Evolutionary conservation across 2,888 invertebrate genomes (phyloP).

Genomic region (Phoronis australis): DNA sequence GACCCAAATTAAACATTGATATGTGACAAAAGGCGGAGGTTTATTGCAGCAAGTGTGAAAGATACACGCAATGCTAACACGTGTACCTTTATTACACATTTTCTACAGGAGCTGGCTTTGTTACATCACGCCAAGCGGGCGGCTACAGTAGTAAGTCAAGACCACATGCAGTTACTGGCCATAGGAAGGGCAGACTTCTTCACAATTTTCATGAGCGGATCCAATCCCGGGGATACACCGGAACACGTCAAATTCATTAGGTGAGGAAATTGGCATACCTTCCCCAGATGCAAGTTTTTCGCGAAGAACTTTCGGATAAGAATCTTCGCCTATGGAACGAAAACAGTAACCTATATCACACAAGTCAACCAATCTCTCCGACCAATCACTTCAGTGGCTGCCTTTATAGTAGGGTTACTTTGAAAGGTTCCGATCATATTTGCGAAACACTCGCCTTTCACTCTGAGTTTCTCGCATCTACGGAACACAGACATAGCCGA

Average conservation of each 20-base stretch:
- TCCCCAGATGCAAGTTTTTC: too few species aligned
- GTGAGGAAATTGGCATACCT: slow-evolving; percentile 15
- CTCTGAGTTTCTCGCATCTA: too few species aligned
- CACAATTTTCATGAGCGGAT: slow-evolving; percentile 44
- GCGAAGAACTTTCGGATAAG: too few species aligned
- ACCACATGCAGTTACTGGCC: slow-evolving; percentile 40
- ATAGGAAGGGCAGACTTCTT: slow-evolving; percentile 48
- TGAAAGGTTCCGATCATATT: too few species aligned
- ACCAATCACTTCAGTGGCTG: too few species aligned
- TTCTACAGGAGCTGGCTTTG: slow-evolving; percentile 26
- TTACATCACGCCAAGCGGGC: slow-evolving; percentile 43
- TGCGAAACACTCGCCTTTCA: too few species aligned
- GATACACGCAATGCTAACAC: neutral
- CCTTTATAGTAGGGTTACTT: too few species aligned
- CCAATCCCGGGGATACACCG: slow-evolving; percentile 29
- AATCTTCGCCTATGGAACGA: too few species aligned
- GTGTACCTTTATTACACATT: neutral
- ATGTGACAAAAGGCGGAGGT: neutral
- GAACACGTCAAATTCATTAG: slow-evolving; percentile 43
- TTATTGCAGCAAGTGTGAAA: neutral
- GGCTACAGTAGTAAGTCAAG: slow-evolving; percentile 49
- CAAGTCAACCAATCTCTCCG: too few species aligned
- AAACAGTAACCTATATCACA: too few species aligned
- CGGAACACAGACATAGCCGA: too few species aligned
- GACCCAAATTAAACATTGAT: too few species aligned